Base-by-base conservation (phyloP, 2,113 vertebrate genomes). In the Phoxinus phoxinus region DNA sequence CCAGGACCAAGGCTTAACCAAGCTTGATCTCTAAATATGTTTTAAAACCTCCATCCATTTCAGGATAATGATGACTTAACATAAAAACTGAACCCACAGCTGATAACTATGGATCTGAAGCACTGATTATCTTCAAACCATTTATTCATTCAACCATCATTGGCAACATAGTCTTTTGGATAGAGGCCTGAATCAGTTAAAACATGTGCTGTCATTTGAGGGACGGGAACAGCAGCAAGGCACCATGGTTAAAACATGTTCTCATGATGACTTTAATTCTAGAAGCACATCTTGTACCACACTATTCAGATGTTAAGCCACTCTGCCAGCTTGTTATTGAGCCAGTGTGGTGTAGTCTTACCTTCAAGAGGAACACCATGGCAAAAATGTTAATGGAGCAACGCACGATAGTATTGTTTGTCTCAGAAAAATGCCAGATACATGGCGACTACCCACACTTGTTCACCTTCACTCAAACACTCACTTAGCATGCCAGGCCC, bases 141-240 rank as follows among this genome's bases (percentile, higher is more conserved):
- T 41, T 41, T 2, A 10, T 41, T 41, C 41, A 41, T 41, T 41
- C 8, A 41, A 41, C 41, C 41, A 41, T 41, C 32, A 56, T 41
- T 32, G 23, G 46, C 30, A 32, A 58, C 35, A 59, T 27, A 30
- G n/a, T 61, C 53, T 75, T 35, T 63, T 61, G 73, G 44, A 61
- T 35, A n/a, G 27, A 76, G 58, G 30, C 58, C 83, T 56, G 56
- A 82, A 84, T 79, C 83, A 88, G 88, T 87, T 82, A 87, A 87
- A 90, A 84, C 15, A 25, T 46, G 85, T 84, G 84, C 59, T 90
- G 44, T 89, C 88, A 90, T 88, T 86, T 89, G 88, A 92, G 90
- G 91, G 90, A 86, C 73, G 81, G 90, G 87, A 89, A 87, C 89
- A 90, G 89, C 87, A 89, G 86, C 90, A 91, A 81, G 78, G 9